Evolutionary conservation across 2,797 vertebrate species (phyloP), one percentile per base, ranked within the genome.

Genomic region (Acanthornis magna): DNA sequence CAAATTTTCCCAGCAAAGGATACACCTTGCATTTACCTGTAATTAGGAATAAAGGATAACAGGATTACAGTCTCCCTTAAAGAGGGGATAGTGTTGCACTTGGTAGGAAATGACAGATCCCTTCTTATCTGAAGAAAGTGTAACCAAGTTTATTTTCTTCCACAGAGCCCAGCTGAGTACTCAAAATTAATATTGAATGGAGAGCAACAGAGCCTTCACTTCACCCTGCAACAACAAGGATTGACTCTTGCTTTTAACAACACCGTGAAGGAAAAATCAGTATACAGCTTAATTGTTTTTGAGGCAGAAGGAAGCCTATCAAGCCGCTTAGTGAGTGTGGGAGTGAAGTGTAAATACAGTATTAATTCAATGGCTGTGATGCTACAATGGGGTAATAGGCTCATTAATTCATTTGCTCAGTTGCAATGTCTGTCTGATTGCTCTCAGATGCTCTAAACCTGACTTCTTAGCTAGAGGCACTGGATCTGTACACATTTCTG

Each of bases 211-310:
- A 42, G 61, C 79, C 20, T 93, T 97, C 53, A 38, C 29, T 17
- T 96, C 97, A 18, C 53, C 2, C 89, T 99, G 71, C 79, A 63
- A 53, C 82, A 95, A 25, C 73, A 92, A 21, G 97, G 91, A 92
- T 20, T 26, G 19, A 77, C 40, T 43, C 77, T 94, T n/a, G 9
- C 32, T 22, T 98, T 97, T 76, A 70, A 40, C 6, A 89, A 98
- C 87, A 88, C 19, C 1, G 61, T 98, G 87, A 72, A 94, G 14
- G 97, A 99, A 84, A 92, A 97, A 76, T 96, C 94, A 53, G 97
- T 98, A 67, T 99, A 99, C 96, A 99, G 97, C 81, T 97, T 99
- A 90, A 85, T 99, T 91, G 54, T 99, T 75, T 96, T 93, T 96
- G 54, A 94, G 5, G 43, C 83, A 8, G 30, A 66, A 25, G 8